Evolutionary conservation across 1,140 invertebrate genomes (phyloP).

Genomic region (Chironomus striatipennis): DNA sequence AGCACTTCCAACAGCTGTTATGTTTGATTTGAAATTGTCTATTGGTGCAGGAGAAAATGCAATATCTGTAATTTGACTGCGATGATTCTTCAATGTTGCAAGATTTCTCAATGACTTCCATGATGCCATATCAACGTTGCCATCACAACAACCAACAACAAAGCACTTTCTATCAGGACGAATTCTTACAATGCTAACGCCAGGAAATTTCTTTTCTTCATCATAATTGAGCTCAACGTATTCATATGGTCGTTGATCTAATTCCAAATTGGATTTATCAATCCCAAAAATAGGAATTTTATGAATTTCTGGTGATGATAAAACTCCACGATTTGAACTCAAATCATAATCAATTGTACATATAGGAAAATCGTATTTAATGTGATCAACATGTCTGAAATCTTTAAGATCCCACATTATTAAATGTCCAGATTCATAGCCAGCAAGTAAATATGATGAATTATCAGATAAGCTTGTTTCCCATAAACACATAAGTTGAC

Average conservation of each 20-base stretch:
- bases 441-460: conserved; percentile 44
- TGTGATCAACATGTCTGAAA: conserved; percentile 46
- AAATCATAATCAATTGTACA: conserved; percentile 60
- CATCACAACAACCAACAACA: conserved; percentile 66
- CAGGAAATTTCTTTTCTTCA: conserved; percentile 49
- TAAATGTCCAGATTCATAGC: conserved; percentile 58
- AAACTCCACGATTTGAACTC: conserved; percentile 50
- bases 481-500: not conserved
- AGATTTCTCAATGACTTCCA: conserved; percentile 66
- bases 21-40: conserved; percentile 29
- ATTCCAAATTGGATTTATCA: conserved; percentile 45
- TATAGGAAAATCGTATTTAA: conserved; percentile 54
- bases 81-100: conserved; percentile 63
- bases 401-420: conserved; percentile 57
- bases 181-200: conserved; percentile 59
- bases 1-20: conserved; percentile 62
- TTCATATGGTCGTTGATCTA: conserved; percentile 49
- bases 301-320: conserved; percentile 50
- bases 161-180: conserved; percentile 66
- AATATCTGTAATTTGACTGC: conserved; percentile 55
- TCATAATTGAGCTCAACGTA: conserved; percentile 35
- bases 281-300: conserved; percentile 50
- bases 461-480: not conserved
- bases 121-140: conserved; percentile 63
- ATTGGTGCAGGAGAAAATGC: conserved; percentile 54